These are phyloP conservation scores for Cataglyphis livida DNA, from an alignment of 2,888 invertebrate genomes.

Conservation along the genomic window DNA sequence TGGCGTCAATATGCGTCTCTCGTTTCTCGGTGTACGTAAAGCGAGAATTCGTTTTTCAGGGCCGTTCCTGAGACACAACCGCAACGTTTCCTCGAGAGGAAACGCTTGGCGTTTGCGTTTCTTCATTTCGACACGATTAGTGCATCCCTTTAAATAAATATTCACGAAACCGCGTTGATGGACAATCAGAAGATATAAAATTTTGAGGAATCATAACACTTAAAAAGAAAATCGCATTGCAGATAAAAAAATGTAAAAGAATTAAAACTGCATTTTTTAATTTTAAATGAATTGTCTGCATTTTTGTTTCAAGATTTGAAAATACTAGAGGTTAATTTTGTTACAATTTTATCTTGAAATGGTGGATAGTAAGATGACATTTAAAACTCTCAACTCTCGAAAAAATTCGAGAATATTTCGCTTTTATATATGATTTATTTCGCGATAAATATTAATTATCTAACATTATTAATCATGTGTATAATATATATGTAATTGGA, in stretches of 20 bases:
- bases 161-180: background rate
- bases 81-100: constrained; percentile 6
- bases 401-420: background rate
- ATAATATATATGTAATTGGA: background rate
- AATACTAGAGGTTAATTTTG: background rate
- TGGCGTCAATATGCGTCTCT: constrained; percentile 81
- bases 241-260: background rate
- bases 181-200: background rate
- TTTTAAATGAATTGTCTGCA: background rate
- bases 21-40: constrained; percentile 62
- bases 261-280: background rate
- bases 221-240: background rate
- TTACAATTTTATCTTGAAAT: background rate
- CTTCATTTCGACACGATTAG: constrained; percentile 24
- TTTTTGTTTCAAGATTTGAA: background rate
- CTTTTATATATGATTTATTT: background rate
- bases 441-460: background rate
- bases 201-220: background rate
- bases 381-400: background rate
- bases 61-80: constrained; percentile 52
- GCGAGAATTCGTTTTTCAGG: constrained; percentile 70
- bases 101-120: constrained; percentile 26
- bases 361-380: background rate
- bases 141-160: constrained; percentile 4
- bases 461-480: background rate